phyloP scores from a whole-genome alignment of 2,797 vertebrate species.

The Pelochelys cantorii region DNA sequence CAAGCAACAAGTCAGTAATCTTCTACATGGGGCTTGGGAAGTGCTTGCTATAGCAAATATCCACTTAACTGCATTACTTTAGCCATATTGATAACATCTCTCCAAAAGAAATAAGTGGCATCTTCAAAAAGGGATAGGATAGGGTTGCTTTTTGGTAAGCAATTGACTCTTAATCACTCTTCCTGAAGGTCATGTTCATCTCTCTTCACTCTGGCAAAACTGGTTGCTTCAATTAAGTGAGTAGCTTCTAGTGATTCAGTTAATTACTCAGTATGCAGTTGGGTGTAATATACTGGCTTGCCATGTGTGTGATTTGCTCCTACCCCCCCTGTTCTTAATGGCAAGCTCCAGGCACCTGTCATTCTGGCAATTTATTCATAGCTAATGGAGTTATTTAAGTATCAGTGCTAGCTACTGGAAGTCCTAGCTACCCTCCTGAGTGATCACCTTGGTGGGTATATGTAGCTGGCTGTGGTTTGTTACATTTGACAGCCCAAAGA shows the following conservation, averaged over 20 bases:
- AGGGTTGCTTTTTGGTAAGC: neutral
- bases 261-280: neutral
- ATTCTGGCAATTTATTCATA: neutral
- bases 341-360: neutral
- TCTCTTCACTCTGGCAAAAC: neutral
- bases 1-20: neutral
- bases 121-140: neutral
- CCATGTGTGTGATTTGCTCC: neutral
- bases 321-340: neutral
- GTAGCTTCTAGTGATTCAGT: neutral
- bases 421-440: neutral
- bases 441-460: neutral
- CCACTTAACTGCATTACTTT: neutral
- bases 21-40: neutral
- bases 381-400: neutral
- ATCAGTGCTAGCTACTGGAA: neutral
- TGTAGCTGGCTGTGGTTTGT: neutral
- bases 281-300: neutral
- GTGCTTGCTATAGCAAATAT: neutral
- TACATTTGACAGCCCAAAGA: neutral
- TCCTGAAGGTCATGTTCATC: neutral
- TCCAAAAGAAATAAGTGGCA: neutral
- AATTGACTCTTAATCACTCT: neutral
- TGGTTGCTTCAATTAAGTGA: neutral
- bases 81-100: neutral